Conservation (phyloP, 2,797 vertebrate species). For the Manis pentadactyla region DNA sequence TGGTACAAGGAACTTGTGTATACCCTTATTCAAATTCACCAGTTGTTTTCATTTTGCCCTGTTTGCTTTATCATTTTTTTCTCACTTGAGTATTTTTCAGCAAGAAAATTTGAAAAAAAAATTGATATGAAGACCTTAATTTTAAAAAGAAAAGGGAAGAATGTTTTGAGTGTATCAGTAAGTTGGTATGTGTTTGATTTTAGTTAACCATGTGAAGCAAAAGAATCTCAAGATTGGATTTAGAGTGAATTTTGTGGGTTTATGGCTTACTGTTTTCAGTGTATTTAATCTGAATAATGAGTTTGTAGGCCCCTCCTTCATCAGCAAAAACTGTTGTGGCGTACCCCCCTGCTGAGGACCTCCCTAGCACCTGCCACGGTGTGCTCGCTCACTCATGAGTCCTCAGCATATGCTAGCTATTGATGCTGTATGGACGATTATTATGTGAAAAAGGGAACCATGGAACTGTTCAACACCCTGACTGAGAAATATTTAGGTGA, state of each 20-base stretch:
- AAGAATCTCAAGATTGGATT: slow-evolving; percentile 1
- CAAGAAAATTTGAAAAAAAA: slow-evolving; percentile 36
- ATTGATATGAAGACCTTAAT: neutral
- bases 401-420: neutral
- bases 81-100: slow-evolving; percentile 27
- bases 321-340: neutral
- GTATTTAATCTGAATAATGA: neutral
- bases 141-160: slow-evolving; percentile 24
- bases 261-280: neutral
- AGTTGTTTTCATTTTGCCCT: neutral
- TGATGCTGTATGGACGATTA: neutral
- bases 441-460: neutral
- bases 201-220: slow-evolving; percentile 23
- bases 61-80: slow-evolving; percentile 55
- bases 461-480: neutral
- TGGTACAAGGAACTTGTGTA: neutral
- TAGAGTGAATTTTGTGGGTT: slow-evolving; percentile 5
- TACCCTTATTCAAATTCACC: neutral
- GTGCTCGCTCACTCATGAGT: neutral
- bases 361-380: neutral
- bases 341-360: neutral
- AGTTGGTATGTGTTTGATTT: slow-evolving; percentile 49
- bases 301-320: neutral
- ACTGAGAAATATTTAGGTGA: slow-evolving; percentile 6
- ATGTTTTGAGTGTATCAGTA: neutral